phyloP scores from a whole-genome alignment of 2,113 vertebrate genomes.

The Lates calcarifer region DNA sequence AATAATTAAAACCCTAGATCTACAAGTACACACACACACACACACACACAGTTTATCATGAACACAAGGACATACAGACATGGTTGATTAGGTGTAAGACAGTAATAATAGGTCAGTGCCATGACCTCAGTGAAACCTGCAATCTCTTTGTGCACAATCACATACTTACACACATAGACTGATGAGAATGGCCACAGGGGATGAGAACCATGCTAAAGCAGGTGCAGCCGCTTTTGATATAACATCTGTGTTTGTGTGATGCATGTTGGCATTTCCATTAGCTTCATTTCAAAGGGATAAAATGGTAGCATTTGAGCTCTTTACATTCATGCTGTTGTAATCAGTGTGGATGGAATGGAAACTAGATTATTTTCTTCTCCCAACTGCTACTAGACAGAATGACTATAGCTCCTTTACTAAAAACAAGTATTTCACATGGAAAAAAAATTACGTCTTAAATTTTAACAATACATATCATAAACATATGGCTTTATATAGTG shows the following conservation, averaged over 20 bases:
- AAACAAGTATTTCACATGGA: neutral
- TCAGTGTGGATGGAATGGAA: neutral
- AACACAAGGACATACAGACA: constrained; percentile 11
- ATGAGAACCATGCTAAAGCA: neutral
- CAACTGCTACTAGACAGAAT: neutral
- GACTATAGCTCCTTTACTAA: too few relatives aligned
- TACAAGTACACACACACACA: neutral
- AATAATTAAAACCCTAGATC: too few relatives aligned
- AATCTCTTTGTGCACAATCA: neutral
- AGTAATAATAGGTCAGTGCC: constrained; percentile 24
- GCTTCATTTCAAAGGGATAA: constrained; percentile 2
- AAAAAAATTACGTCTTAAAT: too few relatives aligned
- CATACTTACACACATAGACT: neutral
- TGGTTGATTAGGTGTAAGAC: constrained; percentile 15
- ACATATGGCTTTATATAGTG: too few relatives aligned
- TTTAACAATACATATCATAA: too few relatives aligned
- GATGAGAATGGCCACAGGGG: neutral
- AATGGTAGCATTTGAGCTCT: constrained; percentile 1
- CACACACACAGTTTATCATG: neutral
- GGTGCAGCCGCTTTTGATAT: constrained; percentile 5
- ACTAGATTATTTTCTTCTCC: neutral
- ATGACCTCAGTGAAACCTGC: neutral
- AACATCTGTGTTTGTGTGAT: neutral
- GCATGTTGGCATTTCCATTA: constrained; percentile 5
- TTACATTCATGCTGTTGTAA: neutral